phyloP scores from a whole-genome alignment of 2,888 invertebrate species.

The Sisyra terminalis region DNA sequence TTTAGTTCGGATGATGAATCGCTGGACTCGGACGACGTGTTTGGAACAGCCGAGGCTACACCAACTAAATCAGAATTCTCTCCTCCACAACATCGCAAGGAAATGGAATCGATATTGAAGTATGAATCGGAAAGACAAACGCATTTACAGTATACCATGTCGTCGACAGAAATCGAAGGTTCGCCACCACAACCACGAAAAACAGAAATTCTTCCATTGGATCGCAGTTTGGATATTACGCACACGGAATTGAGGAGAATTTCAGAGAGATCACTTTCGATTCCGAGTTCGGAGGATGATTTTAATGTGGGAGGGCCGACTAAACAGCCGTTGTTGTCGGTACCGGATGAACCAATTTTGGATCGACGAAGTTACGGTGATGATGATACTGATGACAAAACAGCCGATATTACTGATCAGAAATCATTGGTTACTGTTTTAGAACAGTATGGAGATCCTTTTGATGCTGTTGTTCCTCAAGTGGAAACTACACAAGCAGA shows the following conservation, averaged over 20 bases:
- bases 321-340: conserved; percentile 31
- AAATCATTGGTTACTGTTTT: not conserved
- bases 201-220: conserved; percentile 40
- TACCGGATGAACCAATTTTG: conserved; percentile 28
- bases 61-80: conserved; percentile 56
- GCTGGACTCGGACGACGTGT: conserved; percentile 59
- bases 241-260: conserved; percentile 51
- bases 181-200: conserved; percentile 58
- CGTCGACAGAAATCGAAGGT: conserved; percentile 61
- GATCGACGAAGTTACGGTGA: not conserved
- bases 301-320: conserved; percentile 27
- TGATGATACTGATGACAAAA: not conserved
- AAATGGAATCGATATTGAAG: conserved; percentile 55
- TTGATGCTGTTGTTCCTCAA: not conserved
- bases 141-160: conserved; percentile 38
- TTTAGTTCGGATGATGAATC: conserved; percentile 64
- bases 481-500: conserved; percentile 15
- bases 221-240: conserved; percentile 42
- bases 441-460: not conserved
- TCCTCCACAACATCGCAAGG: conserved; percentile 58
- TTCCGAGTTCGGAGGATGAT: conserved; percentile 60
- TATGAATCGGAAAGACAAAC: conserved; percentile 57
- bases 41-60: conserved; percentile 58
- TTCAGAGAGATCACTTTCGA: conserved; percentile 57
- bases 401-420: not conserved